Conservation (phyloP, 2,797 vertebrate genomes). For the Periophthalmus magnuspinnatus region DNA sequence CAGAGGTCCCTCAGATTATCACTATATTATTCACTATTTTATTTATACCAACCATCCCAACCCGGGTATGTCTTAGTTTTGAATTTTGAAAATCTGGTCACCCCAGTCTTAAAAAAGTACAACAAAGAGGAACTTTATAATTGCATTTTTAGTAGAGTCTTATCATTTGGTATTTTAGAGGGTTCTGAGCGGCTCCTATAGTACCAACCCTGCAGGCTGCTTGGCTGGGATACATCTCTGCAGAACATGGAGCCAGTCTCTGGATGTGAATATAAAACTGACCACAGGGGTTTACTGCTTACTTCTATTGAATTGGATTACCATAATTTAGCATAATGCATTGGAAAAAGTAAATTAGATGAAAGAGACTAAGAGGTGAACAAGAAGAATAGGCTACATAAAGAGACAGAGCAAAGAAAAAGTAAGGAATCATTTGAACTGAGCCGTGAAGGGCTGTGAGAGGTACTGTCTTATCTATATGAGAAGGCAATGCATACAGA, state of each 20-base stretch:
- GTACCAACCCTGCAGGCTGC: neutral
- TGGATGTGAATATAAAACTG: slow-evolving; percentile 5
- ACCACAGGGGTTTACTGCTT: neutral
- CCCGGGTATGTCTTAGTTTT: too few relatives aligned
- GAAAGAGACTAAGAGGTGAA: neutral
- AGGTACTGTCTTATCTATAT: too few relatives aligned
- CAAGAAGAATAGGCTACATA: neutral
- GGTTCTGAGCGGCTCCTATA: neutral
- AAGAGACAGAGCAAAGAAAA: neutral
- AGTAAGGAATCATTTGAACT: neutral
- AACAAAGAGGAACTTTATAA: neutral
- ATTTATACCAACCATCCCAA: too few relatives aligned
- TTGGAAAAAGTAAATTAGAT: neutral
- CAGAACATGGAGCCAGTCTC: neutral
- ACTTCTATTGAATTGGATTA: slow-evolving; percentile 7
- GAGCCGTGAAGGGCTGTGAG: neutral
- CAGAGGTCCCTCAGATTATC: too few relatives aligned
- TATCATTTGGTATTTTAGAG: neutral
- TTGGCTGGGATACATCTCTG: neutral
- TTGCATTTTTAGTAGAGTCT: neutral
- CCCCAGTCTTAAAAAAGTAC: neutral
- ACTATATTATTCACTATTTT: too few relatives aligned
- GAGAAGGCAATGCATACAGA: too few relatives aligned
- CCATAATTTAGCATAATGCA: slow-evolving; percentile 8
- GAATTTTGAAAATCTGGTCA: too few relatives aligned